Conservation (phyloP, 2,797 vertebrate genomes). For the Heteromormyrus szaboi region DNA sequence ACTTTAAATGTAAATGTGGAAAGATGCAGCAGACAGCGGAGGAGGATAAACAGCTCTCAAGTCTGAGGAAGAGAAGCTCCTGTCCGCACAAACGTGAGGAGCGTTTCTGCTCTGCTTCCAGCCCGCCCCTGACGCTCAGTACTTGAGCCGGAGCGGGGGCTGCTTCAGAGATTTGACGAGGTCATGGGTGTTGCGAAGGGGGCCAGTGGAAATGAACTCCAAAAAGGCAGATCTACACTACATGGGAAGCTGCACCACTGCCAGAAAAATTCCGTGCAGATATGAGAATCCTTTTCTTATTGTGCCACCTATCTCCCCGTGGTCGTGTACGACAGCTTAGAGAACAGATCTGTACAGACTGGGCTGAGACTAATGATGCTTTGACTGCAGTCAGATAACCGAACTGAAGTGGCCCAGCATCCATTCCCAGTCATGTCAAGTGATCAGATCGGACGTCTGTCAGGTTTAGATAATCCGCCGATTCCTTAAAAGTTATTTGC, state of each 20-base stretch:
- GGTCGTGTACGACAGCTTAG: slow-evolving; percentile 25
- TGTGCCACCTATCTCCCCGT: slow-evolving; percentile 34
- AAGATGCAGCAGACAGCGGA: neutral
- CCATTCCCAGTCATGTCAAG: slow-evolving; percentile 48
- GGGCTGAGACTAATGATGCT: slow-evolving; percentile 41
- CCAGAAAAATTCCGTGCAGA: slow-evolving; percentile 22
- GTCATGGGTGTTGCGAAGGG: neutral
- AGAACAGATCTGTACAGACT: slow-evolving; percentile 43
- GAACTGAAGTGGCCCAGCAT: slow-evolving; percentile 41
- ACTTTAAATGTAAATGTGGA: neutral
- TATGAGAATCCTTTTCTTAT: slow-evolving; percentile 33
- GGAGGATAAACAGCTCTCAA: neutral
- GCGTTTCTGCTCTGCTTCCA: neutral
- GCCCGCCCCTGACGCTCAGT: neutral
- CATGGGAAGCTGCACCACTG: slow-evolving; percentile 33
- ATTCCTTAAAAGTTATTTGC: slow-evolving; percentile 21
- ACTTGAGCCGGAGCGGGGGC: too few species aligned
- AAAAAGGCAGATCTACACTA: neutral
- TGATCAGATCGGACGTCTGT: slow-evolving; percentile 54
- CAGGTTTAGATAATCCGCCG: slow-evolving; percentile 40
- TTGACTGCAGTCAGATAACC: slow-evolving; percentile 48
- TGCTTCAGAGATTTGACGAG: neutral
- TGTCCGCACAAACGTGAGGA: neutral
- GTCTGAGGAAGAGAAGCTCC: neutral
- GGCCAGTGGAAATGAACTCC: neutral